A percentile compares a stretch with the other conserved stretches of the same genome.
phyloP scores from a whole-genome alignment of 2,113 vertebrate species.

The Calidris pygmaea region DNA sequence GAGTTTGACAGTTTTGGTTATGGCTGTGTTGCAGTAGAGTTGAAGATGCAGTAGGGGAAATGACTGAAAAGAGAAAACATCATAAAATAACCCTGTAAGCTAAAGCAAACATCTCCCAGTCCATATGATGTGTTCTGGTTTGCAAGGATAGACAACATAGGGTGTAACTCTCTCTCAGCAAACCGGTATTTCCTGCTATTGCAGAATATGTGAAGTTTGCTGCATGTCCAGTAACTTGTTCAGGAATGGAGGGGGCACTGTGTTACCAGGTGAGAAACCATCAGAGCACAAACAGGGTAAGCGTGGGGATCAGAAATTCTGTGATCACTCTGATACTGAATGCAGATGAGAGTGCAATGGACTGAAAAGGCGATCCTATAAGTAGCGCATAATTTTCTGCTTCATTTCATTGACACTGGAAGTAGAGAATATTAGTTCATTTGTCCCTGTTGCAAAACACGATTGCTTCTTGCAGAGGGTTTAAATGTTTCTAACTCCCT shows the following conservation, averaged over 20 bases:
- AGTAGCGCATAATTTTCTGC: not conserved
- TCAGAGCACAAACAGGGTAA: not conserved
- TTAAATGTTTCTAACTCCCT: not conserved
- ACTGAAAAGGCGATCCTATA: not conserved
- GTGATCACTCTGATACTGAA: not conserved
- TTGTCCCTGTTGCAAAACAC: not conserved
- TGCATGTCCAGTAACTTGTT: not conserved
- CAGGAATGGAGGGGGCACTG: not conserved
- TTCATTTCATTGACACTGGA: not conserved
- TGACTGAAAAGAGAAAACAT: not conserved
- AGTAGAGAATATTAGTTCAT: not conserved
- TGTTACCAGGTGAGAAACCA: not conserved
- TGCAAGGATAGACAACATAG: not conserved
- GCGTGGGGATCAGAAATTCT: not conserved
- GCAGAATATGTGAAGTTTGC: not conserved
- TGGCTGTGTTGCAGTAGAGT: not conserved
- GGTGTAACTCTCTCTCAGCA: not conserved
- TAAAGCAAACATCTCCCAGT: not conserved
- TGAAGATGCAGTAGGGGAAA: not conserved
- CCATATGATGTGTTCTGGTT: not conserved
- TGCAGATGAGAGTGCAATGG: not conserved
- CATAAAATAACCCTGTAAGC: rapidly evolving
- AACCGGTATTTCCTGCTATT: not conserved
- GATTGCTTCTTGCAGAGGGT: not conserved
- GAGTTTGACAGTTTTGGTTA: not conserved